Evolutionary conservation across 2,888 invertebrate genomes (phyloP), one percentile per base, ranked within the genome.

Genomic region (Orthosia incerta): DNA sequence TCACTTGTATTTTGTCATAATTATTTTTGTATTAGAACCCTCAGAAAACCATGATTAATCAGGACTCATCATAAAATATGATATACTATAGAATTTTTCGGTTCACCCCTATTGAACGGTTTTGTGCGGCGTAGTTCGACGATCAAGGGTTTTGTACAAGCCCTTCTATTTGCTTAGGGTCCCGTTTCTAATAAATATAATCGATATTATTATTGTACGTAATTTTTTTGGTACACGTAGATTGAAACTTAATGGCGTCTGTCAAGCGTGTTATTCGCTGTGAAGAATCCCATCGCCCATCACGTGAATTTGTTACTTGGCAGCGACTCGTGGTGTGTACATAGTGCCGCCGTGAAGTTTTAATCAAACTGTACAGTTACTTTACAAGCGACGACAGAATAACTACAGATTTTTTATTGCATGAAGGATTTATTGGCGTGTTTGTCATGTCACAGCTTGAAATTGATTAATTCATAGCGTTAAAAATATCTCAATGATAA

Each of bases 1-100:
- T 79, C n/a, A 46, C 15, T 62, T 71, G 61, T 16, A 0, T 1
- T 13, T 12, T 2, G 5, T 18, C 11, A 64, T 48, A 39, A 23
- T 31, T 55, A 67, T 51, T 48, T 75, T 77, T 56, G 86, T 65
- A 64, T 74, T 72, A 12, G 53, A 16, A 76, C 86, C 86, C 86
- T 74, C n/a, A 70, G 59, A 61, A 60, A 56, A 76, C 79, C 79
- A 62, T 83, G 76, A 84, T 86, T 86, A 87, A 86, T 84, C 73
- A 79, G 75, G 50, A 55, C 48, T 68, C 84, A 82, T 87, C 87
- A 86, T 86, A 87, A 84, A 86, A 86, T 87, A 86, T 86, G 86
- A 86, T 87, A 86, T 86, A 81, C 86, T 73, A 86, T 87, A 76
- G 76, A 84, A 79, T 65, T 80, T 80, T 80, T 50, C 69, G 83